phyloP scores from a whole-genome alignment of 1,140 invertebrate species.

The Alviniconcha marisindica region DNA sequence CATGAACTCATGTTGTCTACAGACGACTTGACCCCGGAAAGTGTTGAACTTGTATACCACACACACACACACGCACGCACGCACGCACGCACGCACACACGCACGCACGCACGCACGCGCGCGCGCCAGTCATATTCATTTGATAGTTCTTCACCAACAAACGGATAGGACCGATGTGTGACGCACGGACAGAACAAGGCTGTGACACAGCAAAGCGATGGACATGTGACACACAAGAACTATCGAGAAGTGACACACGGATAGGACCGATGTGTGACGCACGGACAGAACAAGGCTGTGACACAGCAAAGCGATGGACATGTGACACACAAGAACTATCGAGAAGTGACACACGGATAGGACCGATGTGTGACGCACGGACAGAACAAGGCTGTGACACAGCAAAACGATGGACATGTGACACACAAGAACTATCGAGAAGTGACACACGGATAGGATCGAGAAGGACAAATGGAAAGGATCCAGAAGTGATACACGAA shows the following conservation, averaged over 20 bases:
- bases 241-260: background rate
- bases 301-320: background rate
- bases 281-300: background rate
- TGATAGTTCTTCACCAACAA: too few relatives aligned
- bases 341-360: background rate
- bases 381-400: background rate
- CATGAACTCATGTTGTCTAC: too few relatives aligned
- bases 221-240: background rate
- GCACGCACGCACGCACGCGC: background rate
- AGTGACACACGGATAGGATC: background rate
- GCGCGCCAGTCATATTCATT: too few relatives aligned
- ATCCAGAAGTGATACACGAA: background rate
- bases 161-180: too few relatives aligned
- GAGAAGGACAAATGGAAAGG: background rate
- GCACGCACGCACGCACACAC: background rate
- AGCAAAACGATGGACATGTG: background rate
- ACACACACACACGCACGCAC: background rate
- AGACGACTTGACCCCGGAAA: too few relatives aligned
- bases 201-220: background rate
- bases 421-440: background rate
- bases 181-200: background rate
- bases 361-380: background rate
- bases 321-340: background rate
- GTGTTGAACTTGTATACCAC: background rate
- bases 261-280: too few relatives aligned